A percentile compares a stretch with the other conserved stretches of the same genome.
Evolutionary conservation across 2,797 vertebrate species (phyloP).

Genomic region (Heterohyrax brucei): DNA sequence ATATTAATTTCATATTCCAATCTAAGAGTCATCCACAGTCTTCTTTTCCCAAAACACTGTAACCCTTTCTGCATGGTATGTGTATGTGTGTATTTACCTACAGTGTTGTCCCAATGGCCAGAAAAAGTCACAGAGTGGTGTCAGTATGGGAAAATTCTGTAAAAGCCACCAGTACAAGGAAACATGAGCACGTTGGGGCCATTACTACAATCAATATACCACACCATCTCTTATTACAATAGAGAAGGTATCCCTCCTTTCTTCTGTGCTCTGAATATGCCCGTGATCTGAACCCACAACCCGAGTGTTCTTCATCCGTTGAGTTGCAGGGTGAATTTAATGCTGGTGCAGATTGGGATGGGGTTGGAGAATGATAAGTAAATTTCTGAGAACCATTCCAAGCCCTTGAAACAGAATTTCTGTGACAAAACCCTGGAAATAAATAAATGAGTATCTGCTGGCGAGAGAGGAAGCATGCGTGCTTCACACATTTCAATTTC

Average conservation of each 20-base stretch:
- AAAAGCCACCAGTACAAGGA: background rate
- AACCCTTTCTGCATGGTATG: background rate
- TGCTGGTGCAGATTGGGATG: background rate
- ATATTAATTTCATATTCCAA: too few relatives aligned
- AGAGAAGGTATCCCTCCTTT: background rate
- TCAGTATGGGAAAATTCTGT: background rate
- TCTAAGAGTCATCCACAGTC: background rate
- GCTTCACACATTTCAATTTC: background rate
- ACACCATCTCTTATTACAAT: background rate
- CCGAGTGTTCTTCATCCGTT: background rate
- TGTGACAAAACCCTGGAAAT: background rate
- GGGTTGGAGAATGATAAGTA: constrained; percentile 1
- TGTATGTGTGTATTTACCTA: background rate
- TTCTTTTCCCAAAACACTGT: background rate
- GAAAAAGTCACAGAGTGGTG: background rate
- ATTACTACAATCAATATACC: background rate
- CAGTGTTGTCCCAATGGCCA: background rate
- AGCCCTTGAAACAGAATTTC: constrained; percentile 29
- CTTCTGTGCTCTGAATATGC: background rate
- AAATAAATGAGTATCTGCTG: background rate
- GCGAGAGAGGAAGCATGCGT: background rate
- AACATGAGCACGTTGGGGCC: background rate
- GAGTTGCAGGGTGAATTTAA: background rate
- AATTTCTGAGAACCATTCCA: constrained; percentile 21
- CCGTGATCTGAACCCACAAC: background rate